Base-by-base conservation (phyloP, 2,113 vertebrate species). In the Anhinga anhinga region DNA sequence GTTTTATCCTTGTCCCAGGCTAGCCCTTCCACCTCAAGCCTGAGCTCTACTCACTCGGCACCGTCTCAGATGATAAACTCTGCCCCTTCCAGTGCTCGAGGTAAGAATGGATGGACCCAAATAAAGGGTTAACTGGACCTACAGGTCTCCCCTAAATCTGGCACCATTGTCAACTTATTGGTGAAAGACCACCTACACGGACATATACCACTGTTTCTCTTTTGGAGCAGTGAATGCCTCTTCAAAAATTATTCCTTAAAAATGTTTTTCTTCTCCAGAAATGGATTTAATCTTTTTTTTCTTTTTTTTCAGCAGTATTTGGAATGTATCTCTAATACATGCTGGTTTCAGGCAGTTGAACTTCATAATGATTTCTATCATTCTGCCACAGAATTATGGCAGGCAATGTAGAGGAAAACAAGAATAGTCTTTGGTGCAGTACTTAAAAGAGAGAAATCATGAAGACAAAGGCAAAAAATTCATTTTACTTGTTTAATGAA, bases 31-130 rank as follows among this genome's bases (percentile, higher is more conserved):
- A 99, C 99, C 94, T 99, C 99, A 88, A 99, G 99, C 96, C 98
- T 99, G 97, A 99, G 99, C 94, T 99, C 99, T 61, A 99, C 99
- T 74, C 99, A 99, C 95, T 99, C 99, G 9, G 99, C 99, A 82
- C 99, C 99, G 4, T 99, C 99, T 69, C 99, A 99, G 98, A 99
- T 99, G 98, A 98, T 99, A 88, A 99, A 99, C 97, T 99, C 99
- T 85, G 99, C 99, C 92, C 99, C 99, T 72, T 99, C 99, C 92
- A 99, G 99, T 81, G 99, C 99, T 96, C 98, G 99, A 99, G 99
- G 99, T 99, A 98, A 98, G 98, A 95, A 96, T 5, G 38, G 77
- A 79, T 81, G 86, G 85, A 59, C 70, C 62, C 52, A 66, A 74
- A 40, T 38, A 32, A 90, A 90, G 87, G 88, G 38, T 86, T 63